Percentiles rank a stretch among this genome's conserved stretches.
Evolutionary conservation across 2,113 vertebrate genomes (phyloP).

Genomic region (Symphodus melops): DNA sequence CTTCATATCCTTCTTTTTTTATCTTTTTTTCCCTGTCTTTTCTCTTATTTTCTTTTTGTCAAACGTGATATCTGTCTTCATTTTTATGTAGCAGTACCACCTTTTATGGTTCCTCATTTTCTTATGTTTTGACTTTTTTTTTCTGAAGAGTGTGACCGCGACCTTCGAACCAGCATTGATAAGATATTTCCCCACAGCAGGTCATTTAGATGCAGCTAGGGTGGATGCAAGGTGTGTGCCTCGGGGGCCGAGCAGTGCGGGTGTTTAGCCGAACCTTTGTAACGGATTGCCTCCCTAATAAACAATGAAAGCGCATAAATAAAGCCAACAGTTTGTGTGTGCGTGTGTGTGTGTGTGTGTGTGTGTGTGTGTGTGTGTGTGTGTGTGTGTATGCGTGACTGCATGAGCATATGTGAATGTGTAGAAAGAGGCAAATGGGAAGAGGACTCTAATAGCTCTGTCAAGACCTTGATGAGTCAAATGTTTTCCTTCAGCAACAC

Average conservation of each 20-base stretch:
- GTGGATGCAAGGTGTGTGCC: conserved; percentile 39
- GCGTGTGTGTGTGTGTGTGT: not conserved
- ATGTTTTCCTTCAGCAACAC: conserved; percentile 33
- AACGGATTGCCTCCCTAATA: conserved; percentile 85
- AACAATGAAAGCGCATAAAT: conserved; percentile 80
- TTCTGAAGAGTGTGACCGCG: conserved; percentile 45
- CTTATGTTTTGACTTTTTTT: conserved; percentile 53
- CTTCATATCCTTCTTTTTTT: not conserved
- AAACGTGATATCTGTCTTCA: conserved; percentile 46
- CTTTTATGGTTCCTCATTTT: not conserved
- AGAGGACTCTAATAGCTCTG: conserved; percentile 81
- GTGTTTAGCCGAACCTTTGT: conserved; percentile 64
- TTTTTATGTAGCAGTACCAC: conserved; percentile 8
- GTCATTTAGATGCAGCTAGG: conserved; percentile 68
- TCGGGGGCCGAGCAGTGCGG: conserved; percentile 9
- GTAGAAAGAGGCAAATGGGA: conserved; percentile 56
- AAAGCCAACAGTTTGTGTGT: conserved; percentile 21
- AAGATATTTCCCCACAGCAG: conserved; percentile 55
- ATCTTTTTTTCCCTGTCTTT: not conserved
- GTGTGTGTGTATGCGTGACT: not conserved
- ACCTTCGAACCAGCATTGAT: conserved; percentile 32
- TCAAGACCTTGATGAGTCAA: conserved; percentile 72
- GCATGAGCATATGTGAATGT: not conserved
- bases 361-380: not conserved
- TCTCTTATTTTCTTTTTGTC: conserved; percentile 42